These are phyloP conservation scores for Tinea pellionella DNA, from an alignment of 2,888 invertebrate genomes.

Conservation along the genomic window DNA sequence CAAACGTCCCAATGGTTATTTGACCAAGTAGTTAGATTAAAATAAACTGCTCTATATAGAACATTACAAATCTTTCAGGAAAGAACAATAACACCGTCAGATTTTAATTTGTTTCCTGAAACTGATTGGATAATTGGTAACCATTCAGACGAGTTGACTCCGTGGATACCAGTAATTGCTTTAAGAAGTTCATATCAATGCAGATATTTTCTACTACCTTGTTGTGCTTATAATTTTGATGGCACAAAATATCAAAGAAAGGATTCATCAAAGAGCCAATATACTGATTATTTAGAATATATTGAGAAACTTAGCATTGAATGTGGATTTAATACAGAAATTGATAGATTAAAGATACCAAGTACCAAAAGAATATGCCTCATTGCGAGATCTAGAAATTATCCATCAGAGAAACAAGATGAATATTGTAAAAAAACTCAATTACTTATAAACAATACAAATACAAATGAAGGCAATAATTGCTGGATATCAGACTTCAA, in stretches of 20 bases:
- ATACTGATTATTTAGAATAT: slow-evolving; percentile 79
- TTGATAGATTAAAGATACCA: slow-evolving; percentile 93
- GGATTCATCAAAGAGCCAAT: slow-evolving; percentile 79
- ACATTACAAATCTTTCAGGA: too few species aligned
- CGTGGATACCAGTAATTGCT: slow-evolving; percentile 96
- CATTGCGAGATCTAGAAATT: slow-evolving; percentile 70
- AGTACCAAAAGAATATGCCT: slow-evolving; percentile 93
- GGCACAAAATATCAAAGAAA: slow-evolving; percentile 83
- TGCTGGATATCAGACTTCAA: slow-evolving; percentile 72
- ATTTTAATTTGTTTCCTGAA: slow-evolving; percentile 74
- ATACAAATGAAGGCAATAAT: slow-evolving; percentile 21
- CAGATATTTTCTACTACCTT: slow-evolving; percentile 92
- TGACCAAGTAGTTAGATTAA: too few species aligned
- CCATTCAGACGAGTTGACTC: slow-evolving; percentile 98
- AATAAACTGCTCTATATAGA: too few species aligned
- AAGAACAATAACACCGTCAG: slow-evolving; percentile 75
- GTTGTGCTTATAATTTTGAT: slow-evolving; percentile 93
- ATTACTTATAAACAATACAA: slow-evolving; percentile 39
- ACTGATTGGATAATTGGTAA: slow-evolving; percentile 97
- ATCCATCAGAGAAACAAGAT: slow-evolving; percentile 37
- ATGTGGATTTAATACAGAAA: slow-evolving; percentile 80
- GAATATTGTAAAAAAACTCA: slow-evolving; percentile 49
- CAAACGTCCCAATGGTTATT: too few species aligned
- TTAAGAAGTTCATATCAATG: slow-evolving; percentile 79
- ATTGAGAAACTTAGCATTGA: slow-evolving; percentile 68